Evolutionary conservation across 2,797 vertebrate genomes (phyloP).

Genomic region (Amblyopsis hoosieri): DNA sequence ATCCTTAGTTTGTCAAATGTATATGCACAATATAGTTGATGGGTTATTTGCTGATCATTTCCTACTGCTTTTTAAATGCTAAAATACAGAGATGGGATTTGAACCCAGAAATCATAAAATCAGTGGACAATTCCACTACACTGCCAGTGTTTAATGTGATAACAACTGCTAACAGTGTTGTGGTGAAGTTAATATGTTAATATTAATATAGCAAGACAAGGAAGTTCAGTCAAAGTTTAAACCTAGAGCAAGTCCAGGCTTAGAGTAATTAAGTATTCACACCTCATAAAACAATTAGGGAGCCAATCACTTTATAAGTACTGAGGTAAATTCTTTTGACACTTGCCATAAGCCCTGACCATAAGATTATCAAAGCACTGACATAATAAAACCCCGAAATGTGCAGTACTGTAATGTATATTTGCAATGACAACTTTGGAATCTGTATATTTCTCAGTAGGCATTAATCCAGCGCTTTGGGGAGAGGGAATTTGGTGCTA

Average conservation of each 20-base stretch:
- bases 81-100: too few relatives aligned
- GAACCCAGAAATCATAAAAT: too few relatives aligned
- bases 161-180: background rate
- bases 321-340: conserved; percentile 25
- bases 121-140: too few relatives aligned
- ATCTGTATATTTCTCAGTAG: conserved; percentile 61
- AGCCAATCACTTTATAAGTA: conserved; percentile 27
- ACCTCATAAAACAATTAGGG: conserved; percentile 18
- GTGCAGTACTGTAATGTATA: conserved; percentile 44
- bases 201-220: background rate
- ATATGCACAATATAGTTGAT: too few relatives aligned
- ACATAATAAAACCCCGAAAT: conserved; percentile 57
- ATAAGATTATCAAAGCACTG: conserved; percentile 49
- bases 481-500: conserved; percentile 51
- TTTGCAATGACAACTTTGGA: conserved; percentile 47
- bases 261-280: background rate
- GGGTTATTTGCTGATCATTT: too few relatives aligned
- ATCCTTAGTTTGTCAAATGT: too few relatives aligned
- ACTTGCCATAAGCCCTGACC: conserved; percentile 33
- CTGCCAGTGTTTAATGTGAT: too few relatives aligned
- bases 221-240: conserved; percentile 9
- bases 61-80: too few relatives aligned
- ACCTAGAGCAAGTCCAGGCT: conserved; percentile 14
- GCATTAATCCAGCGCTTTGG: conserved; percentile 49
- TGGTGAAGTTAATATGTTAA: background rate